Percentiles rank a stretch among this genome's conserved stretches.
These are phyloP conservation scores for Dascillus cervinus DNA, from an alignment of 2,888 invertebrate species.

Conservation along the genomic window DNA sequence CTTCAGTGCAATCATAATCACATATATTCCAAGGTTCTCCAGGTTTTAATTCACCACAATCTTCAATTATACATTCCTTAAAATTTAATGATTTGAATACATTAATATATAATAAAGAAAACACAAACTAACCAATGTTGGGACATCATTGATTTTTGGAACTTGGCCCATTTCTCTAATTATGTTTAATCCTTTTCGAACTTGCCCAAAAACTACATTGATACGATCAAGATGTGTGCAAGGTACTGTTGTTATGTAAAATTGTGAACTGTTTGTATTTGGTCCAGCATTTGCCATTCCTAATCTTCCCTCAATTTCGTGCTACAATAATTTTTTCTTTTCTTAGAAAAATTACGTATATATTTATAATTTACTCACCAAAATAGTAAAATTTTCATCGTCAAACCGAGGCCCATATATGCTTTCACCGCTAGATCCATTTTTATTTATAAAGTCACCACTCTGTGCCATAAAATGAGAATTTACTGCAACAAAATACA, in stretches of 20 bases:
- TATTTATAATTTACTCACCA: conserved; percentile 38
- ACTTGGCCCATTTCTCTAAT: conserved; percentile 62
- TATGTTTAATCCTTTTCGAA: conserved; percentile 67
- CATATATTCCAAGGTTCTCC: conserved; percentile 57
- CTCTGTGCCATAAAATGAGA: conserved; percentile 86
- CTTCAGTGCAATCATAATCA: conserved; percentile 63
- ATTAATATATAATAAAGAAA: conserved; percentile 13
- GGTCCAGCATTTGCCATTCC: conserved; percentile 78
- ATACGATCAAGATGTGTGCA: conserved; percentile 71
- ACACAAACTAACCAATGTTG: conserved; percentile 48
- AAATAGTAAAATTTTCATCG: conserved; percentile 77
- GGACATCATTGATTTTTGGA: conserved; percentile 50
- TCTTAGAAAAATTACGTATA: conserved; percentile 1
- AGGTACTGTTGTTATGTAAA: conserved; percentile 76
- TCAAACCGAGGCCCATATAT: conserved; percentile 87
- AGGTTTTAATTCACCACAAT: conserved; percentile 64
- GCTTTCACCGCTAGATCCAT: conserved; percentile 89
- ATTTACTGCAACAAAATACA: conserved; percentile 51
- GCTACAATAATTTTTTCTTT: conserved; percentile 26
- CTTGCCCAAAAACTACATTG: conserved; percentile 77
- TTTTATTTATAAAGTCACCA: conserved; percentile 66
- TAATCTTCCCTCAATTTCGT: conserved; percentile 59
- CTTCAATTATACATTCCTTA: conserved; percentile 56
- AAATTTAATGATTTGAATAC: conserved; percentile 13
- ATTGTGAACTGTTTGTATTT: conserved; percentile 90